A percentile compares a stretch with the other conserved stretches of the same genome.
Conservation (phyloP, 2,888 invertebrate species). For the Tethea ocularis region DNA sequence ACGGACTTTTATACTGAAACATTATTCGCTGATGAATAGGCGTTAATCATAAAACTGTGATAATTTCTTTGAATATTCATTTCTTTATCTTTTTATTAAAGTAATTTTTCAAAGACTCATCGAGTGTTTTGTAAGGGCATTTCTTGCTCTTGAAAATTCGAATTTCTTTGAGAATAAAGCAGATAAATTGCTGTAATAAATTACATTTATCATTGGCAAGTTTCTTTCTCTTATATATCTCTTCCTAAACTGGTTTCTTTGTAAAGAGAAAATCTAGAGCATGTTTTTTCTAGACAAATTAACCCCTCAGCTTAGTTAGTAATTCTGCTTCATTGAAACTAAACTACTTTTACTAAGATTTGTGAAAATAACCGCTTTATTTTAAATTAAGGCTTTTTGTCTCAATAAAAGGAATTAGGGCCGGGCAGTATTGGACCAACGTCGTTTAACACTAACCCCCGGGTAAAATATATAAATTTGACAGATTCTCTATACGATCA, state of each 20-base stretch:
- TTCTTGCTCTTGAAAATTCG: neutral
- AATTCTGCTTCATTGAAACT: slow-evolving; percentile 2
- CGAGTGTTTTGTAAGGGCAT: neutral
- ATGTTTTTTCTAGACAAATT: slow-evolving; percentile 6
- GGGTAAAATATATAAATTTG: too few relatives aligned
- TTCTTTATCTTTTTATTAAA: slow-evolving; percentile 2
- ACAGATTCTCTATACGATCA: too few relatives aligned
- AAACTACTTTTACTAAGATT: neutral
- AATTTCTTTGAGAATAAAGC: slow-evolving; percentile 1
- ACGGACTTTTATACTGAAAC: neutral
- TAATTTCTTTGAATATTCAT: neutral
- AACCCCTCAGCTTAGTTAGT: slow-evolving; percentile 6
- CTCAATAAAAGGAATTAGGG: too few relatives aligned
- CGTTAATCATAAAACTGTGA: too few relatives aligned
- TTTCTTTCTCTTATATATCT: slow-evolving; percentile 6
- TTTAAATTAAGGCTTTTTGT: neutral
- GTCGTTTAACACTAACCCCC: too few relatives aligned
- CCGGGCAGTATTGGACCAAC: too few relatives aligned
- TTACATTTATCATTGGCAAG: slow-evolving; percentile 7
- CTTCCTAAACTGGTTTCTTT: slow-evolving; percentile 3
- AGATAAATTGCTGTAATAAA: slow-evolving; percentile 9
- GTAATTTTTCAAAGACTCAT: slow-evolving; percentile 6
- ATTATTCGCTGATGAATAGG: neutral
- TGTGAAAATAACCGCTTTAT: neutral
- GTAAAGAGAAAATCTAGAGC: neutral